Evolutionary conservation across 2,113 vertebrate species (phyloP), one percentile per base, ranked within the genome.

Genomic region (Spermophilus dauricus): DNA sequence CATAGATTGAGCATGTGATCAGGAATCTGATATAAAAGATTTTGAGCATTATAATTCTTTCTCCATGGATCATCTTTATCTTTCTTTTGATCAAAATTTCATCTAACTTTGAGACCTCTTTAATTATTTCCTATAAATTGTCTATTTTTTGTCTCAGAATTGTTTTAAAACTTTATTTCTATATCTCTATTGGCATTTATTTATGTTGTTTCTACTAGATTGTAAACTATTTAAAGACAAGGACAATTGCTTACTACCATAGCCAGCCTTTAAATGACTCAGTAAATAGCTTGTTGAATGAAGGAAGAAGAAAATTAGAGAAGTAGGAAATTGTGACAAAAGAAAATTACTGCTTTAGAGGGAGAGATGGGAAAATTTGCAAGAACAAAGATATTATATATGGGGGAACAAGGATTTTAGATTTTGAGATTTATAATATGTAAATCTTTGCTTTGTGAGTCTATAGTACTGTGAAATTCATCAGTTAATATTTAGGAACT

Each of bases 361-460:
- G 24, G 10, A 77, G 17, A 6, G 18, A 53, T 67, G 96, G 51
- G 63, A 45, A 91, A 48, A 63, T 42, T n/a, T 85, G 6, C n/a
- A 96, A 42, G 58, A 95, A 63, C 75, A 91, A 92, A 14, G 30
- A 18, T 96, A n/a, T 83, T 93, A 73, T 24, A 5, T 37, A 39
- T 86, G 4, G 42, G 6, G 61, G 16, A 89, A n/a, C 37, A 82
- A 85, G 45, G 32, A 93, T 91, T 96, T 97, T 18, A 82, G 51
- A 83, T 86, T 94, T 85, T 87, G 76, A 80, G 42, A 69, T 81
- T 88, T 89, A 72, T 37, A 85, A 34, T 91, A n/a, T 80, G 5
- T 1, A 89, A 76, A 24, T 85, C 45, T 14, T 97, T 82, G 63
- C 45, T 89, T 4, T 89, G 45, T 37, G 22, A 48, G 10, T 88